phyloP scores from a whole-genome alignment of 2,888 invertebrate genomes.

The Aricia artaxerxes region DNA sequence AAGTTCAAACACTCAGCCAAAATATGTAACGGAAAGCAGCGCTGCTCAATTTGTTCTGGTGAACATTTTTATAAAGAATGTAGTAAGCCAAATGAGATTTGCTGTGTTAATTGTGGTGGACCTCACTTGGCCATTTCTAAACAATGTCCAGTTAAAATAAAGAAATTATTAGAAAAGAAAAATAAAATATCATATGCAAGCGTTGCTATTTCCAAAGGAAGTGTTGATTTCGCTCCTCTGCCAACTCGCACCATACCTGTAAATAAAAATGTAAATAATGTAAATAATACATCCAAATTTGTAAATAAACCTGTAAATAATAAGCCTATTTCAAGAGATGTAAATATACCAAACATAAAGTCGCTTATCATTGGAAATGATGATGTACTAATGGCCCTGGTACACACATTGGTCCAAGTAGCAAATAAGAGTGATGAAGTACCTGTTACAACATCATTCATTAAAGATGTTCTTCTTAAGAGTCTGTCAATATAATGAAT shows the following conservation, averaged over 20 bases:
- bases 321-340: neutral
- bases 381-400: slow-evolving; percentile 17
- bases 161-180: too few species aligned
- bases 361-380: neutral
- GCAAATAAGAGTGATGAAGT: neutral
- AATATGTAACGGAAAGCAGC: neutral
- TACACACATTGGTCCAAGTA: slow-evolving; percentile 19
- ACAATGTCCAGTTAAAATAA: too few species aligned
- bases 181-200: too few species aligned
- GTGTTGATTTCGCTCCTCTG: neutral
- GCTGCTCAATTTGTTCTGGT: neutral
- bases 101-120: slow-evolving; percentile 34
- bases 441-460: neutral
- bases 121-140: slow-evolving; percentile 14
- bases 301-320: slow-evolving; percentile 26
- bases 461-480: neutral
- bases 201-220: slow-evolving; percentile 16
- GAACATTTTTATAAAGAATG: slow-evolving; percentile 31
- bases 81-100: slow-evolving; percentile 30
- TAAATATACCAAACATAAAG: neutral
- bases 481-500: too few species aligned
- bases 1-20: neutral
- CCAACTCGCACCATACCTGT: neutral
- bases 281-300: neutral
- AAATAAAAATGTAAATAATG: neutral